A percentile compares a stretch with the other conserved stretches of the same genome.
phyloP scores from a whole-genome alignment of 2,113 vertebrate genomes.

The Mesocricetus auratus region DNA sequence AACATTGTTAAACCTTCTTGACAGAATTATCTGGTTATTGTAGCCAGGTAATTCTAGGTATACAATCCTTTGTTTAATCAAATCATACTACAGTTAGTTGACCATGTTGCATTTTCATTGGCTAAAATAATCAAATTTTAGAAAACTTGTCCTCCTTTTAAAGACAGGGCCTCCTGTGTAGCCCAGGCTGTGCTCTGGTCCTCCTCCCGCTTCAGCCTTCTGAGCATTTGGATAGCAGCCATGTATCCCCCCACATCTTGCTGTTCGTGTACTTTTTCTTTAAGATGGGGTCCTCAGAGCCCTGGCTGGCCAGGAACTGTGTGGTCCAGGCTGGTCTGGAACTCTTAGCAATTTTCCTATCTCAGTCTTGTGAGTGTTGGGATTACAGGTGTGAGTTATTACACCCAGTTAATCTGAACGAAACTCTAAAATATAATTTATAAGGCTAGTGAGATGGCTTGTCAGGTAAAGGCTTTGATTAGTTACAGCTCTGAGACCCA shows the following conservation, averaged over 20 bases:
- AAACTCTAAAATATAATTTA: not conserved
- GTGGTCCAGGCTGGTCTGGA: not conserved
- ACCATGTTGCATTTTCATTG: constrained; percentile 61
- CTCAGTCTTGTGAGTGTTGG: not conserved
- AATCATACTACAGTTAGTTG: constrained; percentile 50
- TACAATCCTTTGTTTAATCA: constrained; percentile 38
- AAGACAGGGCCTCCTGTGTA: not conserved
- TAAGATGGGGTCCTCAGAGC: not conserved
- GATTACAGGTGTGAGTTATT: not conserved
- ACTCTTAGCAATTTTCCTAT: not conserved
- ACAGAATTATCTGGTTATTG: not conserved
- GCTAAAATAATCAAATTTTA: constrained; percentile 74
- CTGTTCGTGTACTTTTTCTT: not conserved
- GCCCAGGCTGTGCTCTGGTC: not conserved
- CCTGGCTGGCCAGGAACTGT: not conserved
- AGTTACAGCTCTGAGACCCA: not conserved
- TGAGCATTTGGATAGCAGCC: too few relatives aligned
- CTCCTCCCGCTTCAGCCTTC: not conserved
- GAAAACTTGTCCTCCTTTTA: constrained; percentile 22
- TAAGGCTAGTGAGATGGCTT: not conserved
- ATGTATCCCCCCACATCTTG: too few relatives aligned
- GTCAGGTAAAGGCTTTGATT: not conserved
- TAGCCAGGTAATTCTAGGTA: constrained; percentile 16
- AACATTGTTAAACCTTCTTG: constrained; percentile 62
- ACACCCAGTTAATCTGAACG: constrained; percentile 30